Base-by-base conservation (phyloP, 2,888 invertebrate species). In the Agrochola circellaris region DNA sequence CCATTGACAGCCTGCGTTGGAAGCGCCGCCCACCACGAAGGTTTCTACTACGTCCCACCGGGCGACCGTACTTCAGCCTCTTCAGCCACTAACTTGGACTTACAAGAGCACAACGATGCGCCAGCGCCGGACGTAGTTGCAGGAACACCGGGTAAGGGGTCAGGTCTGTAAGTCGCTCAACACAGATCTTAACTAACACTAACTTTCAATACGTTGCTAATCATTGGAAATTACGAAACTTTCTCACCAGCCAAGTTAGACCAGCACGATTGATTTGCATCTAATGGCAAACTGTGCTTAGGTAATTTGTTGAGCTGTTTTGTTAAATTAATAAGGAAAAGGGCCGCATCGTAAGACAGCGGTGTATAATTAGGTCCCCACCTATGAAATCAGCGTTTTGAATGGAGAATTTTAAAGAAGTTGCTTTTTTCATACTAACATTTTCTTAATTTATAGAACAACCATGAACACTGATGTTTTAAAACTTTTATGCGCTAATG, bases 41-140 rank as follows among this genome's bases (percentile, higher is more conserved):
- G 96, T 0, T 96, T 96, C 89, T 96, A 96, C 90, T 97, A 96
- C 77, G 95, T 97, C 11, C 97, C 98, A 0, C 97, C 95, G 0
- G 97, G 97, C 3, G 98, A 97, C 73, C 96, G 98, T 23, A 97
- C 97, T 38, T 97, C 97, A 0, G 96, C 97, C 0, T 97, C 97
- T 0, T 97, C 97, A 83, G 93, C 94, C 9, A 97, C 97, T 2
- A 97, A 97, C 67, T 97, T 98, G 71, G 97, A 98, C 13, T 97
- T 98, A 3, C 95, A 95, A 34, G 96, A 96, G 58, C 95, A 95
- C 79, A 93, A 85, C 62, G 97, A 97, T 79, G 97, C 97, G 38
- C 97, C 97, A 6, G 98, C 98, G 0, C 98, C 98, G 0, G 98
- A 98, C 90, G 98, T 98, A 0, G 97, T 98, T 20, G 98, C 98